These are phyloP conservation scores for Carposina sasakii DNA, from an alignment of 1,140 invertebrate genomes.

Conservation along the genomic window DNA sequence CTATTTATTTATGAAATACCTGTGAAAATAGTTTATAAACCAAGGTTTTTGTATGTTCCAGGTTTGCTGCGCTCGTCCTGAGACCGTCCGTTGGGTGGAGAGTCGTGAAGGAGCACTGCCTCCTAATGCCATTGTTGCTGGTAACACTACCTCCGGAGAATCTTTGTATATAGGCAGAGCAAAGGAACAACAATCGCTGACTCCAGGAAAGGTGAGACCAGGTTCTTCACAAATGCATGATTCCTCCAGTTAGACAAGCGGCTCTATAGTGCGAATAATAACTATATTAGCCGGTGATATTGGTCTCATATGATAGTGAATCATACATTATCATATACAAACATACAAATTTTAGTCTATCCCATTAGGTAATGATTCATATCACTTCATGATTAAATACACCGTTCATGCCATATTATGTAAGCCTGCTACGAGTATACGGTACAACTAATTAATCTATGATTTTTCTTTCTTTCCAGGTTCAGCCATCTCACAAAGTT, in stretches of 20 bases:
- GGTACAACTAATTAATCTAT: background rate
- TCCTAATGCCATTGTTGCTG: slow-evolving; percentile 74
- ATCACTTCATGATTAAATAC: too few species aligned
- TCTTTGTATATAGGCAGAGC: slow-evolving; percentile 79
- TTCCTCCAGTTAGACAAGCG: too few species aligned
- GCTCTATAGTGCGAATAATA: too few species aligned
- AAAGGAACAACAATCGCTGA: slow-evolving; percentile 76
- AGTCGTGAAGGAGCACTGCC: slow-evolving; percentile 69
- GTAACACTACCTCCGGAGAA: slow-evolving; percentile 75
- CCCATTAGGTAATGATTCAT: too few species aligned
- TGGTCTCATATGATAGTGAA: too few species aligned
- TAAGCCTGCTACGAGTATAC: too few species aligned
- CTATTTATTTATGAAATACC: too few species aligned
- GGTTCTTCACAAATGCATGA: too few species aligned
- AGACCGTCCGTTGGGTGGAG: slow-evolving; percentile 66
- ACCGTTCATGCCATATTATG: too few species aligned
- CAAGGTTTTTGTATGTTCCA: slow-evolving; percentile 22
- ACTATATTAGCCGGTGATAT: too few species aligned
- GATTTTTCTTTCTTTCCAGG: slow-evolving; percentile 49
- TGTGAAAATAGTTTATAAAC: background rate
- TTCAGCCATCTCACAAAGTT: slow-evolving; percentile 80
- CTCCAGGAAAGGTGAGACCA: slow-evolving; percentile 82
- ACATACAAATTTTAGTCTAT: slow-evolving; percentile 10
- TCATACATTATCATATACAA: too few species aligned
- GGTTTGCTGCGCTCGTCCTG: slow-evolving; percentile 52